Conservation (phyloP, 2,888 invertebrate genomes). For the Drosophila conformis region DNA sequence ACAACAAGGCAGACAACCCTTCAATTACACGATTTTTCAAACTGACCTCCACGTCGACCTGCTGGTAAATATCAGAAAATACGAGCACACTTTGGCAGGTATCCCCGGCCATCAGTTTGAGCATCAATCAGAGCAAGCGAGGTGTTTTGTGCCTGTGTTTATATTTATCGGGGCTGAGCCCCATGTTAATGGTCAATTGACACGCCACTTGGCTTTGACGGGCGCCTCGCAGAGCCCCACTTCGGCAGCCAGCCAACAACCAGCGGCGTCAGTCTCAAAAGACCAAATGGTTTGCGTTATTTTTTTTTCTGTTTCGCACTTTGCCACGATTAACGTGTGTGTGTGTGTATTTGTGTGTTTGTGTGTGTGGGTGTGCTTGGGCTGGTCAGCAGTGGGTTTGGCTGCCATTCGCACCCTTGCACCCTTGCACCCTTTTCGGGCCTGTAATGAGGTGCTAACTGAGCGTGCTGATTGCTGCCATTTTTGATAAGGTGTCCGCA, state of each 20-base stretch:
- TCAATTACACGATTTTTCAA: slow-evolving; percentile 46
- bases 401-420: slow-evolving; percentile 13
- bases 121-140: slow-evolving; percentile 53
- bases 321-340: slow-evolving; percentile 46
- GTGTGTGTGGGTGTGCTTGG: slow-evolving; percentile 9
- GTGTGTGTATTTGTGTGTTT: background rate
- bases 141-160: slow-evolving; percentile 37
- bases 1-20: slow-evolving; percentile 15
- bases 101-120: slow-evolving; percentile 31
- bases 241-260: slow-evolving; percentile 2
- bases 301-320: slow-evolving; percentile 28
- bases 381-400: slow-evolving; percentile 18
- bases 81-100: slow-evolving; percentile 22
- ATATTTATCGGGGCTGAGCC: slow-evolving; percentile 67
- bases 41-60: slow-evolving; percentile 24
- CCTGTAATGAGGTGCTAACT: slow-evolving; percentile 73
- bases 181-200: slow-evolving; percentile 80
- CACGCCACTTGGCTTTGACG: slow-evolving; percentile 79
- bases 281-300: slow-evolving; percentile 30
- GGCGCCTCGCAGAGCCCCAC: slow-evolving; percentile 1
- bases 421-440: background rate
- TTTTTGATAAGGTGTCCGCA: slow-evolving; percentile 77
- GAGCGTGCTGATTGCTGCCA: slow-evolving; percentile 81
- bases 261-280: slow-evolving; percentile 18
- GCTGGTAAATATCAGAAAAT: slow-evolving; percentile 15